Evolutionary conservation across 92 coral and sea anemone species (phyloP).

Genomic region (Pocillopora grandis): DNA sequence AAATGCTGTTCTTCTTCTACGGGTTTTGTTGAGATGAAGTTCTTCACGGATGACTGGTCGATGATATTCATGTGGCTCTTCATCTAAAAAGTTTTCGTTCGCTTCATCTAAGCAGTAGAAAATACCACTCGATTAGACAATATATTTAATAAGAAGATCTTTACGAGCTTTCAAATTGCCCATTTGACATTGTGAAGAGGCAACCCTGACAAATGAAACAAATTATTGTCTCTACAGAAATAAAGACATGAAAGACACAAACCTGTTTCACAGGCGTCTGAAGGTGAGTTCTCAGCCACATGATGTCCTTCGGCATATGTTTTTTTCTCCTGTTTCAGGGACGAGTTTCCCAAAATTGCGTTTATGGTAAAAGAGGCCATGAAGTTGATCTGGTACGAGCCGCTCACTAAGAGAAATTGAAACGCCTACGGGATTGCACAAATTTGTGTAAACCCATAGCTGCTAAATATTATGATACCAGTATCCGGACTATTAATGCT

Average conservation of each 20-base stretch:
- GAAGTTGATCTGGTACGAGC: slow-evolving; percentile 3
- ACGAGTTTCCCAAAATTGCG: slow-evolving; percentile 71
- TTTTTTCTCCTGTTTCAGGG: not conserved
- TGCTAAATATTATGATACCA: slow-evolving; percentile 75
- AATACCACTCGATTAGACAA: not conserved
- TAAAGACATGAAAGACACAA: slow-evolving; percentile 12
- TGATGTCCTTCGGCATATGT: not conserved
- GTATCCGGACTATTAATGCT: slow-evolving; percentile 77
- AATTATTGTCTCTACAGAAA: not conserved
- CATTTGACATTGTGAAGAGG: not conserved
- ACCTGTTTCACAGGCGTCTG: slow-evolving; percentile 11
- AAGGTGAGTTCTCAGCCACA: not conserved
- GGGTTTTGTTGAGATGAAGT: slow-evolving; percentile 76
- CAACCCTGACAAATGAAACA: not conserved
- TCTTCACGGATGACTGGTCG: slow-evolving; percentile 59
- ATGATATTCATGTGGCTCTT: slow-evolving; percentile 6
- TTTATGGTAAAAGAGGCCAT: slow-evolving; percentile 87
- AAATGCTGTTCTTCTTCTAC: slow-evolving; percentile 93
- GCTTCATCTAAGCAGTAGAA: not conserved
- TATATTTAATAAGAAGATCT: not conserved
- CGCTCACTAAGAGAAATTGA: slow-evolving; percentile 3
- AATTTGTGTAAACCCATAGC: slow-evolving; percentile 19
- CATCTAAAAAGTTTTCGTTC: slow-evolving; percentile 4
- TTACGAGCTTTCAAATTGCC: not conserved
- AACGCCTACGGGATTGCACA: slow-evolving; percentile 27